Conservation (phyloP, 2,113 vertebrate genomes). For the Pao palembangensis region DNA sequence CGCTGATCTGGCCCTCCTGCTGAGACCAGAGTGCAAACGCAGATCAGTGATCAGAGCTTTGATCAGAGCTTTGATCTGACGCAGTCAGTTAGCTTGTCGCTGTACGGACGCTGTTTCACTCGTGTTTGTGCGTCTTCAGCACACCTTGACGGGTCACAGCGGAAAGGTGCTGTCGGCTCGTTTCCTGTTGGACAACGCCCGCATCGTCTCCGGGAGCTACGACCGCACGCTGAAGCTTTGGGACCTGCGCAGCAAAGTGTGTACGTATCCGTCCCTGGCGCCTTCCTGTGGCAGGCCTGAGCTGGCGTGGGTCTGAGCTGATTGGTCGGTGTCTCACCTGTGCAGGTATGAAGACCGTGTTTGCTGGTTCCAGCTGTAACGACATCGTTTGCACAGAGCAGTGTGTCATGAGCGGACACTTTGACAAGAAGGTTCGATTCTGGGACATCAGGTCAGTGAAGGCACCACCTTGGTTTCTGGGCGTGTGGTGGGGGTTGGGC, state of each 20-base stretch:
- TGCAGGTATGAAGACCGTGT: slow-evolving; percentile 97
- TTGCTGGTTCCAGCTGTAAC: slow-evolving; percentile 97
- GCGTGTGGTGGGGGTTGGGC: no score
- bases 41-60: no score
- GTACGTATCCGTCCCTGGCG: slow-evolving; percentile 72
- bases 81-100: no score
- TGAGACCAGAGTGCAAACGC: slow-evolving; percentile 53
- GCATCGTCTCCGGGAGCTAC: slow-evolving; percentile 96
- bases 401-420: slow-evolving; percentile 98
- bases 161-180: slow-evolving; percentile 95
- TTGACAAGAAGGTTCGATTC: slow-evolving; percentile 98
- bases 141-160: slow-evolving; percentile 95
- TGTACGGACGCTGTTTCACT: no score
- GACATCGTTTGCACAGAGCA: slow-evolving; percentile 98
- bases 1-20: slow-evolving; percentile 57
- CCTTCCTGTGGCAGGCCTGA: no score
- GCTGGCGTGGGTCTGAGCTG: no score
- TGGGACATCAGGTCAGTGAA: slow-evolving; percentile 93
- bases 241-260: slow-evolving; percentile 99
- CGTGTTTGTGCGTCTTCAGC: slow-evolving; percentile 70
- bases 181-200: slow-evolving; percentile 92
- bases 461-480: background rate
- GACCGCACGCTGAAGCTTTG: slow-evolving; percentile 97
- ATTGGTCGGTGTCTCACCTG: slow-evolving; percentile 1
- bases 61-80: background rate